phyloP scores from a whole-genome alignment of 2,888 invertebrate genomes.

The Spodoptera littoralis region DNA sequence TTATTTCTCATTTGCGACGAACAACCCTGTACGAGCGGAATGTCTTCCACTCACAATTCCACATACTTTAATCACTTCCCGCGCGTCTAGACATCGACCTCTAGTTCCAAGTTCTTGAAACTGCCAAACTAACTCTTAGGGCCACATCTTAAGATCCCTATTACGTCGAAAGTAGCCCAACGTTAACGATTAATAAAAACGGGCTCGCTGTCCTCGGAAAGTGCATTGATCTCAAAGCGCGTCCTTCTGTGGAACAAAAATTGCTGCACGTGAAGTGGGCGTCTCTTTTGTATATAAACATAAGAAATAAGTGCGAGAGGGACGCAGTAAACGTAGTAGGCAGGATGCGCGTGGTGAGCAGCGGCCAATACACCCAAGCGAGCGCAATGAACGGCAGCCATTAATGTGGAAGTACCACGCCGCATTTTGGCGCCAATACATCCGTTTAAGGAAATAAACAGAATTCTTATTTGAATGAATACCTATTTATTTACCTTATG shows the following conservation, averaged over 20 bases:
- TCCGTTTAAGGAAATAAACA: conserved; percentile 39
- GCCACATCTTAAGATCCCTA: conserved; percentile 73
- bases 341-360: conserved; percentile 86
- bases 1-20: conserved; percentile 15
- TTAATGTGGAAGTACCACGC: conserved; percentile 81
- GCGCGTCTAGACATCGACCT: conserved; percentile 82
- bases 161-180: conserved; percentile 67
- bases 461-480: conserved; percentile 13
- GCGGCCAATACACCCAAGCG: conserved; percentile 87
- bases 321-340: conserved; percentile 81
- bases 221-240: conserved; percentile 87
- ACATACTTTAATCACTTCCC: conserved; percentile 81
- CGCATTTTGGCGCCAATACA: conserved; percentile 85
- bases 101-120: conserved; percentile 54
- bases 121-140: conserved; percentile 74
- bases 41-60: conserved; percentile 73
- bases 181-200: conserved; percentile 82
- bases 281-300: conserved; percentile 76
- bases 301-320: conserved; percentile 72
- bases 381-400: conserved; percentile 87
- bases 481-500: conserved; percentile 17
- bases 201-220: conserved; percentile 86
- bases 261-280: conserved; percentile 83
- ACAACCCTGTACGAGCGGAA: conserved; percentile 69
- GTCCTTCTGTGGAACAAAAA: conserved; percentile 87